These are phyloP conservation scores for Paratrypauchen microcephalus DNA, from an alignment of 2,797 vertebrate species.

Conservation along the genomic window DNA sequence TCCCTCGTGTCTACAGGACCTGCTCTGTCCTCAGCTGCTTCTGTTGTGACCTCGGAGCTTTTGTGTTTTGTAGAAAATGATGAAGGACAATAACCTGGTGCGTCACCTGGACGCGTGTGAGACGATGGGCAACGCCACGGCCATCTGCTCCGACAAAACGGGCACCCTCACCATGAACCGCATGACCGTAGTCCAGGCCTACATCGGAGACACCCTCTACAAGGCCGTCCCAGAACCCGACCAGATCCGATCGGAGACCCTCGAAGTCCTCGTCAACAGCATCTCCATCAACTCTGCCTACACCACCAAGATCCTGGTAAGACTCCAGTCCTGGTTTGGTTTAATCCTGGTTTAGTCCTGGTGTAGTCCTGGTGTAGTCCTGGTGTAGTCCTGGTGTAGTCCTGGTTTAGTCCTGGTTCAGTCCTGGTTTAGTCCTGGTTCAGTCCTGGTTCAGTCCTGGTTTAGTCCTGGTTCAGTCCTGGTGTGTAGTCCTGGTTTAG, in stretches of 20 bases:
- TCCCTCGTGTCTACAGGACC: no score
- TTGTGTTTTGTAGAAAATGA: slow-evolving; percentile 89
- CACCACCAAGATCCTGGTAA: slow-evolving; percentile 96
- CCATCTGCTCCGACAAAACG: slow-evolving; percentile 98
- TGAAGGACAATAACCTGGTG: slow-evolving; percentile 98
- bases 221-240: slow-evolving; percentile 84
- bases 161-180: slow-evolving; percentile 97
- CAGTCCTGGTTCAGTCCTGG: no score
- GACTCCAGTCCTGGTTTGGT: background rate
- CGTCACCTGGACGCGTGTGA: slow-evolving; percentile 96
- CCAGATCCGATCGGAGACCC: slow-evolving; percentile 75
- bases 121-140: slow-evolving; percentile 97
- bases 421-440: no score
- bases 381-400: no score
- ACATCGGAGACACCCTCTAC: slow-evolving; percentile 84
- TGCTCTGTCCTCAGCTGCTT: no score
- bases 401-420: no score
- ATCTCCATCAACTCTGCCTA: slow-evolving; percentile 96
- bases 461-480: no score
- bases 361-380: no score
- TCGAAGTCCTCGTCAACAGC: slow-evolving; percentile 88
- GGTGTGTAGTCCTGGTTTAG: no score
- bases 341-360: no score
- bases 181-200: slow-evolving; percentile 96
- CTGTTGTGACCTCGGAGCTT: no score